Base-by-base conservation (phyloP, 2,888 invertebrate species). In the Drosophila lutescens region DNA sequence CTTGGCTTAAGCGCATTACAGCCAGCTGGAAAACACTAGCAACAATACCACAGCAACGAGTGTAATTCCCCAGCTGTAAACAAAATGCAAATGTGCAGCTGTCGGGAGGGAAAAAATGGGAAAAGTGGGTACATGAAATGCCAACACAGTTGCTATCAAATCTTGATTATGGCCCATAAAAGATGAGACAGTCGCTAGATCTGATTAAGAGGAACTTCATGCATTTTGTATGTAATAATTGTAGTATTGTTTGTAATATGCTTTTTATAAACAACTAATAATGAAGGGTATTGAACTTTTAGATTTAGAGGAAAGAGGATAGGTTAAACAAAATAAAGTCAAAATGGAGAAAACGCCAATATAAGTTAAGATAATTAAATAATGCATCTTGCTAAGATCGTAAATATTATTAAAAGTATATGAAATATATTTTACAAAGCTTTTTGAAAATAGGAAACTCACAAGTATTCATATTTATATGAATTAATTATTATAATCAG, bases 1-100 rank as follows among this genome's bases (percentile, higher is more conserved):
- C 71, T 54, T 61, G 61, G 72, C 76, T 55, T 83, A 81, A 86
- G 81, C 81, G 78, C 69, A 81, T 86, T 86, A 86, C 53, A 55
- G 32, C 41, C 70, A 69, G 60, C 63, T 56, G 46, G 57, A 51
- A 58, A 71, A 54, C 34, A 43, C 40, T n/a, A 55, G 51, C 54
- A 66, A 55, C 53, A 43, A 58, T 32, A 36, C 60, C 49, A 57
- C 73, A 74, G 58, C 57, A 61, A 59, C 61, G 59, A 73, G 78
- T 76, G 70, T 59, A 74, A 79, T 67, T 56, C 67, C 58, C 50
- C 60, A 66, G 70, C 70, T 70, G 80, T 86, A 77, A 74, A 74
- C 80, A 81, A 86, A 74, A 76, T 77, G 80, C 76, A 82, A 78
- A 88, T 75, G 53, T 69, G 66, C 51, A 72, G 55, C 57, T 69